Conservation (phyloP, 2,888 invertebrate genomes). For the Agrochola litura region DNA sequence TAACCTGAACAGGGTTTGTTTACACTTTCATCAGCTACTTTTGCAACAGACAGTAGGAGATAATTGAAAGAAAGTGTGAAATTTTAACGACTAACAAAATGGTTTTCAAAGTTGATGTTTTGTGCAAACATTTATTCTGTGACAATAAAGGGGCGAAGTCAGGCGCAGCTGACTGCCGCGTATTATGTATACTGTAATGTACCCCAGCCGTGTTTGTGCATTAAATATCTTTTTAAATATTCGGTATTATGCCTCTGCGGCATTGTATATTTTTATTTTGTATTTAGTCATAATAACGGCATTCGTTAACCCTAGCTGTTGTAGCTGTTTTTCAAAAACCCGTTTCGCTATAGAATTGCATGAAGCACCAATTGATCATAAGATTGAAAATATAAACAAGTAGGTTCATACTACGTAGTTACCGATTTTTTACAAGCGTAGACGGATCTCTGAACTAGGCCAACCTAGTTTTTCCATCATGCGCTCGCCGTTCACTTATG, state of each 20-base stretch:
- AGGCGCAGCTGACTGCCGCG: not conserved
- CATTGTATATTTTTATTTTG: constrained; percentile 37
- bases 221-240: constrained; percentile 59
- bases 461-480: constrained; percentile 10
- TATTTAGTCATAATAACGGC: constrained; percentile 17
- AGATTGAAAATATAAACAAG: not conserved
- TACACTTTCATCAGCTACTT: not conserved
- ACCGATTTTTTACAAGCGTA: not conserved
- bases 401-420: not conserved
- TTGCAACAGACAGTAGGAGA: not conserved
- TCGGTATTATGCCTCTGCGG: constrained; percentile 26
- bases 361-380: not conserved
- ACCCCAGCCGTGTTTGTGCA: constrained; percentile 56
- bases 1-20: not conserved
- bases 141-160: not conserved
- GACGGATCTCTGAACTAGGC: not conserved
- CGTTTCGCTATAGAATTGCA: not conserved
- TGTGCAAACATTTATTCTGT: constrained; percentile 33
- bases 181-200: constrained; percentile 31
- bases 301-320: not conserved
- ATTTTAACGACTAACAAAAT: not conserved
- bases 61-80: not conserved
- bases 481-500: constrained; percentile 2
- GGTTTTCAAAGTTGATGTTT: constrained; percentile 1
- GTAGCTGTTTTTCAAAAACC: not conserved